phyloP scores from a whole-genome alignment of 2,113 vertebrate genomes.

The Urocolius indicus region DNA sequence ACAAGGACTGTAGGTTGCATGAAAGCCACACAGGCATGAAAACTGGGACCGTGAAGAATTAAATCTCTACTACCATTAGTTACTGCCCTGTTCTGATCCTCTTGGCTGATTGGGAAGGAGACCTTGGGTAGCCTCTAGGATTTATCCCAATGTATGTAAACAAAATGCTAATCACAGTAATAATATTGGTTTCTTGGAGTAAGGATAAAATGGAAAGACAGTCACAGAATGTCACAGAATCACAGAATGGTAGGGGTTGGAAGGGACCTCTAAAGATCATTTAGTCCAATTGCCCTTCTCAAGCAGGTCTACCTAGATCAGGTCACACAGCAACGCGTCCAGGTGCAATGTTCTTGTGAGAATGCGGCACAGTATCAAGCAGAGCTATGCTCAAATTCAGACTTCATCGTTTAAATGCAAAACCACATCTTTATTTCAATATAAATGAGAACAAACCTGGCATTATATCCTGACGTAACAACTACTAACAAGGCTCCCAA shows the following conservation, averaged over 20 bases:
- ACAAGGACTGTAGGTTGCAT: background rate
- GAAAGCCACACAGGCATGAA: background rate
- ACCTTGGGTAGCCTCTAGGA: background rate
- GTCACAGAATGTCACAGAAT: too few species aligned
- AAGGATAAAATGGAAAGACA: background rate
- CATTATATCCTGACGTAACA: background rate
- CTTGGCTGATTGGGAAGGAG: background rate
- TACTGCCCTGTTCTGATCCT: background rate
- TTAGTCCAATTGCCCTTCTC: too few species aligned
- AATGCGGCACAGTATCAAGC: background rate
- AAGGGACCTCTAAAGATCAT: too few species aligned
- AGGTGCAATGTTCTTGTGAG: background rate
- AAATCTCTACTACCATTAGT: background rate
- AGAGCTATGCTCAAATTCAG: background rate
- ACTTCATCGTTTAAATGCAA: background rate
- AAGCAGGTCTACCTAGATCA: too few species aligned
- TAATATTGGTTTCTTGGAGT: background rate
- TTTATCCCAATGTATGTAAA: background rate
- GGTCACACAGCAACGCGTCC: too few species aligned
- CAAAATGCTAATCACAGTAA: background rate
- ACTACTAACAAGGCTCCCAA: constrained; percentile 30
- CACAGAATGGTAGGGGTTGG: too few species aligned
- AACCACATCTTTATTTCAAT: background rate
- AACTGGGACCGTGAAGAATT: background rate
- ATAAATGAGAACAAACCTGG: constrained; percentile 22